Conservation (phyloP, 2,797 vertebrate genomes). For the Rhynchotus rufescens region DNA sequence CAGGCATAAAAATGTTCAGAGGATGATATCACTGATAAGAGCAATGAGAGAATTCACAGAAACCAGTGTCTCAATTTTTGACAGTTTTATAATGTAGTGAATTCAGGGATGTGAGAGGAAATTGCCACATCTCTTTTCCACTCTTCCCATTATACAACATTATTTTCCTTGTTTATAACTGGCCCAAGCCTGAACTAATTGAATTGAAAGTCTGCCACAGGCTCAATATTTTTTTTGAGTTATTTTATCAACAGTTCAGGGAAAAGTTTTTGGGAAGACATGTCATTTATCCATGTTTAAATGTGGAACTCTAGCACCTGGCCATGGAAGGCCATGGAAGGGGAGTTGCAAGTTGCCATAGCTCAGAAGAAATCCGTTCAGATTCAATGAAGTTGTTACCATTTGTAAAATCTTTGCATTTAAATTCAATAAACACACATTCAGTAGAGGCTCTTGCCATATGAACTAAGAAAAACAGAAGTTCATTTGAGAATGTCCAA, state of each 20-base stretch:
- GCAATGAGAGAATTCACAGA: background rate
- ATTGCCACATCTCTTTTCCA: background rate
- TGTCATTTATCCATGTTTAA: background rate
- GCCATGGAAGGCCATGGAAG: background rate
- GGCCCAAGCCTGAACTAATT: background rate
- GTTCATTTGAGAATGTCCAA: background rate
- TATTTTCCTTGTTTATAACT: background rate
- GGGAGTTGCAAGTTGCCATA: too few species aligned
- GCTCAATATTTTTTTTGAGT: background rate
- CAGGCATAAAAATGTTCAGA: background rate
- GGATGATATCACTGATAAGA: background rate
- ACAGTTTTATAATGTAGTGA: background rate
- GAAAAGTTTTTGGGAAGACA: too few species aligned
- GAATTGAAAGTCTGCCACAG: background rate
- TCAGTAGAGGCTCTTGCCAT: background rate
- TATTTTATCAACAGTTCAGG: background rate
- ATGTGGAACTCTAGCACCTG: background rate
- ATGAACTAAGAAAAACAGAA: background rate
- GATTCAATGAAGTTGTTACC: background rate
- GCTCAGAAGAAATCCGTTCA: background rate
- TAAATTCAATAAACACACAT: background rate
- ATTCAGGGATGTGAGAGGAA: background rate
- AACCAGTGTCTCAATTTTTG: background rate
- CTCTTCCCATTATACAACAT: too few species aligned
- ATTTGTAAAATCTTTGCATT: background rate